Evolutionary conservation across 2,888 invertebrate genomes (phyloP).

Genomic region (Cryptophagus acutangulus): DNA sequence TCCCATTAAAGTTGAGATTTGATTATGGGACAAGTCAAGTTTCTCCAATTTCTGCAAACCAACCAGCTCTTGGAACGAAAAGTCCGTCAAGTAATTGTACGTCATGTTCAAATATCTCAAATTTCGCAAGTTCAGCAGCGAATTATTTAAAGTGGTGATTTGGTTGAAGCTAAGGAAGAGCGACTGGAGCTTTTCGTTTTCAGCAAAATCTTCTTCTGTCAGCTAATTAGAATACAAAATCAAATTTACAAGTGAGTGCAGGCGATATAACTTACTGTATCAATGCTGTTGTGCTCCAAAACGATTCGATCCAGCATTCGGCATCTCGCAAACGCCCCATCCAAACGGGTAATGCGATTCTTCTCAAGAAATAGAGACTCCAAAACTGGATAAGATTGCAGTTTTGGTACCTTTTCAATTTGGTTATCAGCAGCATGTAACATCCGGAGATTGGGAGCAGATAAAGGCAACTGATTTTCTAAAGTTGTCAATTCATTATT

Average conservation of each 20-base stretch:
- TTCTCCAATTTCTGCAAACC: constrained; percentile 66
- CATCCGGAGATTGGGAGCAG: constrained; percentile 60
- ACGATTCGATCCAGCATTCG: constrained; percentile 61
- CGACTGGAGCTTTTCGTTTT: constrained; percentile 64
- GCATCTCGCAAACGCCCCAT: constrained; percentile 67
- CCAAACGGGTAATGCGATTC: constrained; percentile 66
- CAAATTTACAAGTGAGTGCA: constrained; percentile 1
- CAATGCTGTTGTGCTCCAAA: constrained; percentile 69
- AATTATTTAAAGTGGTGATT: constrained; percentile 66
- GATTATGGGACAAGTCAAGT: constrained; percentile 73
- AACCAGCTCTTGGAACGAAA: constrained; percentile 74
- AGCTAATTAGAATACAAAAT: constrained; percentile 48
- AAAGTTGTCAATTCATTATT: constrained; percentile 68
- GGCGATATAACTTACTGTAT: constrained; percentile 57
- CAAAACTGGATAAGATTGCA: constrained; percentile 63
- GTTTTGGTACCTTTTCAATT: constrained; percentile 62
- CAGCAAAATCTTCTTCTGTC: constrained; percentile 69
- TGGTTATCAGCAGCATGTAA: constrained; percentile 71
- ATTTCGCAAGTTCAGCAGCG: constrained; percentile 63
- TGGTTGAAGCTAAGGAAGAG: constrained; percentile 70
- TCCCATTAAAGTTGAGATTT: constrained; percentile 62
- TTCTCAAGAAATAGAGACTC: constrained; percentile 68
- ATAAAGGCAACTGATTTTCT: constrained; percentile 70
- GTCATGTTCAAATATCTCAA: constrained; percentile 69
- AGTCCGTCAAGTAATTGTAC: constrained; percentile 68